Evolutionary conservation across 2,888 invertebrate genomes (phyloP), one percentile per base, ranked within the genome.

Genomic region (Bursaphelenchus okinawaensis): DNA sequence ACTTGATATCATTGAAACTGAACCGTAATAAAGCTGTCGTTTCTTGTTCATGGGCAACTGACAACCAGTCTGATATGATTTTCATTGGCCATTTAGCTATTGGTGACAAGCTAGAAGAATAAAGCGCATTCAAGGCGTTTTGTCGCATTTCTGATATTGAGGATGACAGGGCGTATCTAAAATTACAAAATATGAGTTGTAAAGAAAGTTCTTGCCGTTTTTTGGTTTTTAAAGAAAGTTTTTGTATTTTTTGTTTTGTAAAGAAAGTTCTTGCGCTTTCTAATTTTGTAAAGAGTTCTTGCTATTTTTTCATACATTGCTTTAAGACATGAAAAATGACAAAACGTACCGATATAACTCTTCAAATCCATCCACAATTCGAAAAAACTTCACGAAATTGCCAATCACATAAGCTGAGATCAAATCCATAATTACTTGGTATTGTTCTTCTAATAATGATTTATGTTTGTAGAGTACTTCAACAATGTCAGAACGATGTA

Each of bases 361-460:
- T n/a, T 40, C 40, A 12, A 40, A 40, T 16, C 6, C 40, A 40
- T 40, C n/a, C 40, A 40, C 40, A 4, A 40, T 40, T n/a, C 60
- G 19, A 29, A 59, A 59, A 50, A 60, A 59, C 8, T 9, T 16
- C 12, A 59, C 60, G 24, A 22, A 59, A 50, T 59, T 59, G 29
- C 28, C 51, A 29, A 20, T 51, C 16, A 29, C 60, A 26, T 40
- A 20, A 1, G 60, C 60, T 1, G 60, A n/a, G 19, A 59, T 40
- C n/a, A 59, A 27, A 9, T n/a, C 16, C 60, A 31, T 22, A 2
- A 59, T 3, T 19, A 20, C n/a, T 22, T 20, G 19, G 23, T 23
- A 59, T 20, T 23, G 12, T 19, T 27, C 50, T 54, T 22, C 22
- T 20, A 20, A 4, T 3, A 59, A 19, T 31, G 9, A 16, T 16